Base-by-base conservation (phyloP, 2,797 vertebrate genomes). In the Oophaga sylvatica region DNA sequence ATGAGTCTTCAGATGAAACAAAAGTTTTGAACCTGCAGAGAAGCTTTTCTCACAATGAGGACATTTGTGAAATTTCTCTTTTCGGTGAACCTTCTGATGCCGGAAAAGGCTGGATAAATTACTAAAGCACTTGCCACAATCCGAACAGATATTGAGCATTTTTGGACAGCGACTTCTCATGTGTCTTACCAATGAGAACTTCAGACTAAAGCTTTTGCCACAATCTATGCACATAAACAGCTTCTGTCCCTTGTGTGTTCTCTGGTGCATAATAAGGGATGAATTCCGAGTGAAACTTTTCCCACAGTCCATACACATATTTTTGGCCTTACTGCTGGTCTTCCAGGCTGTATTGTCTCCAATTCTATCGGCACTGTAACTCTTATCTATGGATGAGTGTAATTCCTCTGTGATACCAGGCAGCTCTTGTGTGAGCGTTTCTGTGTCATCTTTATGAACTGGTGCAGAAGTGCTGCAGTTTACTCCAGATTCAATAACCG, bases 171-270 rank as follows among this genome's bases (percentile, higher is more conserved):
- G 94, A 83, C 93, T 94, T 35, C 93, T 89, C 83, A 91, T 90
- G 91, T 95, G 94, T 5, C 93, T 91, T 0, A 93, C 94, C 60
- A 95, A 91, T 71, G 94, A 95, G 68, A 93, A 94, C 90, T 93
- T 95, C 0, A 94, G 91, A 81, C 92, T 90, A 71, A 93, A 93
- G 90, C 91, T 59, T 41, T 92, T 92, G 26, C 92, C 92, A 4
- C 93, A 94, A 62, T 93, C 91, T 0, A 90, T 80, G 48, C 90
- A 90, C 8, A 89, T 89, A 63, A 86, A 90, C 0, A 71, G 90
- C 62, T 89, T 87, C 81, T 90, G 88, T 17, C 90, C 90, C 0
- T 87, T 90, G 87, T 90, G 90, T 70, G 81, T 88, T 60, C 81
- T 84, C 63, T 78, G 81, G 68, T 82, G 86, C 35, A 88, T 83